Evolutionary conservation across 2,888 invertebrate genomes (phyloP), one percentile per base, ranked within the genome.

Genomic region (Sinohyriopsis cumingii): DNA sequence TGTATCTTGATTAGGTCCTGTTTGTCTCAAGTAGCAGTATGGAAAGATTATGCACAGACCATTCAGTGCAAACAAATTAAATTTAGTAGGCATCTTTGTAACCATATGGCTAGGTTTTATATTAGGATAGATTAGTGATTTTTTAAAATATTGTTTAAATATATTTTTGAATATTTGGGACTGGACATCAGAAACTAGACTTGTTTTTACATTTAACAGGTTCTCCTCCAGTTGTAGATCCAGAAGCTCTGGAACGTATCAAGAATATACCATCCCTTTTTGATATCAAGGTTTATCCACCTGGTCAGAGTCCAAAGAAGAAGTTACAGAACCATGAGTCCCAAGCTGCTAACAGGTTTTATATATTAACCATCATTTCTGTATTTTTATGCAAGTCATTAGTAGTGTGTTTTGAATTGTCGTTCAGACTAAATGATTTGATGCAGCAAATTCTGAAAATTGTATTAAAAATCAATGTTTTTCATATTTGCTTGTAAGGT

Each of bases 231-330:
- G 68, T 82, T 12, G 84, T 86, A 63, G 82, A 81, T 5, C 79
- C 80, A 57, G 82, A 79, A 45, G 80, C 77, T 22, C 69, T 77
- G 60, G 80, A 80, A 33, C 82, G 83, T 59, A 82, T 84, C 69
- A 88, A 87, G 75, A 85, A 83, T 70, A 89, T 89, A 63, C 89
- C 89, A 9, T 88, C 89, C 15, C 75, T 89, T 57, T 87, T 89
- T 79, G 89, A 89, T 69, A 88, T 89, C 59, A 78, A 88, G 72
- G 84, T 86, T 7, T 83, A 79, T 59, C 87, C 86, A 28, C 87
- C 87, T 20, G 84, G 81, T 33, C 82, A 84, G 65, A 82, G 82
- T 72, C 83, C 84, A 12, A 79, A 76, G 59, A 81, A 80, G 71
- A 78, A 45, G 45, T 45, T 45, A 45, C 45, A 45, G 12, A 45